Evolutionary conservation across 2,888 invertebrate genomes (phyloP), one percentile per base, ranked within the genome.

Genomic region (Plebejus anna): DNA sequence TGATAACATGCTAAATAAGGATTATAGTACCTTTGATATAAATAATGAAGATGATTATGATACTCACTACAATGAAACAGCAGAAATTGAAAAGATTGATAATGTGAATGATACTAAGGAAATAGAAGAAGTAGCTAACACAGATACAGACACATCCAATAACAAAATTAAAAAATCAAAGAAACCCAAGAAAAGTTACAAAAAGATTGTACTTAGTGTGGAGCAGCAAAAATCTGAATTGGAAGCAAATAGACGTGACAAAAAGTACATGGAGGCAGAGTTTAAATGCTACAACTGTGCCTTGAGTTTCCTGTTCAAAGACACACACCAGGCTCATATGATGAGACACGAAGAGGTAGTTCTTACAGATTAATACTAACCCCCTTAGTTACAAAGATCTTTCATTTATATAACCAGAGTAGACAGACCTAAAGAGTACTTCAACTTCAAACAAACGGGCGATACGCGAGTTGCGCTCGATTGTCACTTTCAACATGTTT

Each of bases 321-420:
- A 93, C 77, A 88, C 92, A 0, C 91, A 92, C 80, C 93, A 93
- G 72, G 83, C 90, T 0, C 94, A 94, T 80, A 94, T 93, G 93
- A 92, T 94, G 90, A 82, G 94, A 3, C 94, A 94, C 82, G 94
- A 94, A 82, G 94, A 94, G 87, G 93, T 93, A 80, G 66, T 32
- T 66, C 32, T 61, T 22, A 61, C 28, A 61, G 22, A 22, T 59
- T 22, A 55, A 55, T 51, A 38, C 38, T 38, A 38, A 38, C 6
- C 6, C 38, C 42, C 42, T 42, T 42, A 42, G 42, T 42, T 1
- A 42, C 7, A 42, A 42, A 42, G 1, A 42, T 42, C 42, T 42
- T 42, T 22, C 22, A 22, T 22, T 22, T 22, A 22, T 32, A 32
- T 32, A 32, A 32, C 32, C 32, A 32, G 32, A 32, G 32, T 32